Evolutionary conservation across 92 coral and sea anemone genomes (phyloP).

Genomic region (Umimayanthus kanabou): DNA sequence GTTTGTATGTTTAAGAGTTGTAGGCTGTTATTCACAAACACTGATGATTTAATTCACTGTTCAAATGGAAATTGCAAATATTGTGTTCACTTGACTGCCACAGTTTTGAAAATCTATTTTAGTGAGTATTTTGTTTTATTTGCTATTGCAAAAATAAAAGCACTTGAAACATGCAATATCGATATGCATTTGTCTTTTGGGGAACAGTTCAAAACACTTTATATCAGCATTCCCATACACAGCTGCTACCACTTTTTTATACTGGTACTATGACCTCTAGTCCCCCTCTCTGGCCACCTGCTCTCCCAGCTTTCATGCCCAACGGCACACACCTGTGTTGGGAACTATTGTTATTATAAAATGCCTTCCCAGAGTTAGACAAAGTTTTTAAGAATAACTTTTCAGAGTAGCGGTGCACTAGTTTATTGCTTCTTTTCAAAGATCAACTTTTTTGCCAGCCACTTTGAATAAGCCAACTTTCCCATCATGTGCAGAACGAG

Average conservation of each 20-base stretch:
- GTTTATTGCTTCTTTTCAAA: too few species aligned
- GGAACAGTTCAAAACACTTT: background rate
- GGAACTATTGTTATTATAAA: background rate
- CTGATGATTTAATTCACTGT: background rate
- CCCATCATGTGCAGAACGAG: too few species aligned
- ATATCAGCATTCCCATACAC: background rate
- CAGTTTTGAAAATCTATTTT: too few species aligned
- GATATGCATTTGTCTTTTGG: background rate
- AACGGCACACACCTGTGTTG: background rate
- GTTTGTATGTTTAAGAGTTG: too few species aligned
- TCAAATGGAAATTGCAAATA: background rate
- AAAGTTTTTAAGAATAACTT: too few species aligned
- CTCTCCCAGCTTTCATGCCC: background rate
- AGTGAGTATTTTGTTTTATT: background rate
- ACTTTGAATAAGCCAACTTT: too few species aligned
- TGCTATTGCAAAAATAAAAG: too few species aligned
- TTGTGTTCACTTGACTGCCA: background rate
- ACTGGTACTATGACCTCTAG: background rate
- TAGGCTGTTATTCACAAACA: background rate
- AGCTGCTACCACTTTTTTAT: background rate
- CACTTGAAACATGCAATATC: background rate
- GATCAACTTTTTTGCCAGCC: too few species aligned
- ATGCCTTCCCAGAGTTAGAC: too few species aligned
- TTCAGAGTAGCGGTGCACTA: too few species aligned
- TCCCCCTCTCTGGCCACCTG: background rate